phyloP scores from a whole-genome alignment of 2,797 vertebrate species.

The Hapalemur alaotrensis region DNA sequence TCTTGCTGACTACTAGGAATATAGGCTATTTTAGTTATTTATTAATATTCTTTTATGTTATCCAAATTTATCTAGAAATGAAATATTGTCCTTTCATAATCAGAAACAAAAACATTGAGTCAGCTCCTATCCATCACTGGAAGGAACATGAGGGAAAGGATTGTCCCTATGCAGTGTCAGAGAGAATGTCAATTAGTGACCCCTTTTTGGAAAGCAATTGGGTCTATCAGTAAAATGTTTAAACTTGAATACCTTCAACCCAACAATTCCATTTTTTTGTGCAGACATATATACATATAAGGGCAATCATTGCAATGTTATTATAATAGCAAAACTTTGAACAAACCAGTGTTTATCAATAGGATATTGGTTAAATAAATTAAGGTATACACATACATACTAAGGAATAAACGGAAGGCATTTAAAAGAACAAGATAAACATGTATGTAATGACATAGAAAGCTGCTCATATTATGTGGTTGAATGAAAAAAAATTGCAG shows the following conservation, averaged over 20 bases:
- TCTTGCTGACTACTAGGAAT: neutral
- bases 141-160: neutral
- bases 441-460: neutral
- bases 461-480: neutral
- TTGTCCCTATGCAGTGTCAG: neutral
- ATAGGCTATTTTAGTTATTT: neutral
- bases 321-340: neutral
- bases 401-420: neutral
- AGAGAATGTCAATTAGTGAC: neutral
- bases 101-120: neutral
- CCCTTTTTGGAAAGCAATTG: neutral
- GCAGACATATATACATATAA: neutral
- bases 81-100: neutral
- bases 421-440: neutral
- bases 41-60: neutral
- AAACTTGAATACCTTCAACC: conserved; percentile 1
- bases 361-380: conserved; percentile 23
- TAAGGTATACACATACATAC: neutral
- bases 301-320: neutral
- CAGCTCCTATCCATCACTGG: neutral
- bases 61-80: conserved; percentile 31
- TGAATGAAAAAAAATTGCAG: neutral
- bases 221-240: neutral
- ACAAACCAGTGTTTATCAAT: neutral
- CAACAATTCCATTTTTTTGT: conserved; percentile 15